phyloP scores from a whole-genome alignment of 2,113 vertebrate genomes.

The Nerophis ophidion region DNA sequence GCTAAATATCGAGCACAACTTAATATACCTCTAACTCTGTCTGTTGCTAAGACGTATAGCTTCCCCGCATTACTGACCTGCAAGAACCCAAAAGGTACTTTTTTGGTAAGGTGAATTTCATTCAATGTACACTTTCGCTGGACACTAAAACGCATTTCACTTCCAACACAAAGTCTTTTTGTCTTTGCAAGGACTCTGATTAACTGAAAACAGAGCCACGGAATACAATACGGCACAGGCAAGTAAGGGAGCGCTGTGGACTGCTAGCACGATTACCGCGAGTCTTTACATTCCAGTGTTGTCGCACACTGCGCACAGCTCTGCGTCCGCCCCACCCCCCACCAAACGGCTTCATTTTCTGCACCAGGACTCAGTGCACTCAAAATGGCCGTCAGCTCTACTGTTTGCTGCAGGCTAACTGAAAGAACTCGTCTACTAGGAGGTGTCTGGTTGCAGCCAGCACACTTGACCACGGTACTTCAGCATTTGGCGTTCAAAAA shows the following conservation, averaged over 20 bases:
- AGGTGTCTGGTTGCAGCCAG: slow-evolving; percentile 32
- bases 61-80: slow-evolving; percentile 22
- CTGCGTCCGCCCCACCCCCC: slow-evolving; percentile 37
- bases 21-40: neutral
- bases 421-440: slow-evolving; percentile 22
- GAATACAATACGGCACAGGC: neutral
- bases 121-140: no score
- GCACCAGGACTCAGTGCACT: slow-evolving; percentile 50
- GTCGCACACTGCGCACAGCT: slow-evolving; percentile 47
- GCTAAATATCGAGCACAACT: neutral
- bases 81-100: slow-evolving; percentile 1
- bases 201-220: neutral
- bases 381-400: slow-evolving; percentile 65
- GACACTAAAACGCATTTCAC: no score
- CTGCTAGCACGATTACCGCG: slow-evolving; percentile 21
- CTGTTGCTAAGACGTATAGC: slow-evolving; percentile 14
- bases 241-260: slow-evolving; percentile 17
- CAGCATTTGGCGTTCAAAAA: no score
- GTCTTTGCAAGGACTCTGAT: no score
- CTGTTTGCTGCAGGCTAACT: slow-evolving; percentile 53
- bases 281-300: slow-evolving; percentile 52
- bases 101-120: no score
- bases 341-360: slow-evolving; percentile 40
- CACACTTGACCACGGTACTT: neutral
- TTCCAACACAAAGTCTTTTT: no score